Evolutionary conservation across 2,888 invertebrate genomes (phyloP), one percentile per base, ranked within the genome.

Genomic region (Drosophila suboccidentalis): DNA sequence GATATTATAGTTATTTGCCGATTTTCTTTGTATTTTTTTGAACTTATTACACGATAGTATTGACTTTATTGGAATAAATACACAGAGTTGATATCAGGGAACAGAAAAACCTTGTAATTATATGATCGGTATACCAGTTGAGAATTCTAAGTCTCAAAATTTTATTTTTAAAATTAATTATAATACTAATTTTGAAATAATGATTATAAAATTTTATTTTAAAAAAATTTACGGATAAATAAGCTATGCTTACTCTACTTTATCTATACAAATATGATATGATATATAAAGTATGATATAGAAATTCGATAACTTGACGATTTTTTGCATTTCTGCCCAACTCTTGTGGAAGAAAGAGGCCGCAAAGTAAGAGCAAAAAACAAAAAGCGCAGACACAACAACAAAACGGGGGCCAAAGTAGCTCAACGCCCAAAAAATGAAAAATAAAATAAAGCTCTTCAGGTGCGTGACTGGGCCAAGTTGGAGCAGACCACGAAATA

Each of bases 381-480:
- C 41, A 44, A 60, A 70, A 68, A 78, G 36, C 57, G 70, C 75
- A 81, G 78, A 74, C 71, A 60, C 66, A 61, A 60, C 66, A 61
- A 71, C 75, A 63, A 58, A 81, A 69, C 53, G 65, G 69, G 60
- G 69, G 63, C 58, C 66, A 41, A 76, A 71, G 71, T 79, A 64
- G 78, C 80, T 68, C 80, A 78, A 79, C 78, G 59, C 61, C 77
- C 78, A 78, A 78, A 64, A 46, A 46, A 4, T 5, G 1, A 36
- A 36, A 36, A 32, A 47, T n/a, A 46, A 26, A 22, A 44, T 6
- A 26, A 47, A 62, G 67, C 17, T 51, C 63, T 39, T 73, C 81
- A 70, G 66, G 81, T 78, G 78, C 78, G 81, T 78, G 78, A 80
- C 69, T 73, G 39, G 77, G 67, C 50, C 71, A 54, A 58, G 29